Conservation (phyloP, 2,113 vertebrate genomes). For the Cyphomyrus discorhynchus region DNA sequence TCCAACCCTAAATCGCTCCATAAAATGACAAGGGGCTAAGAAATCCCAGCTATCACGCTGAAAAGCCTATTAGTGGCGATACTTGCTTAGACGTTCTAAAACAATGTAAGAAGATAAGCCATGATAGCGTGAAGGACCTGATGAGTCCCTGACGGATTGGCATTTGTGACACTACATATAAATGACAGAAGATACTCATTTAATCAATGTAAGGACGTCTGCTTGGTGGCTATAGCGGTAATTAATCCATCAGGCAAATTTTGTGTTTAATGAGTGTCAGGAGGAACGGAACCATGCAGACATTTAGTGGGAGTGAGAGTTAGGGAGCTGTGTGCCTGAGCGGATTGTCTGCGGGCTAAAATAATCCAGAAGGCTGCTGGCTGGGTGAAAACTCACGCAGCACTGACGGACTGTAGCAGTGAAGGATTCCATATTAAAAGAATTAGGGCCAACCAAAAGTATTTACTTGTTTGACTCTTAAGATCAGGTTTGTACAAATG, state of each 20-base stretch:
- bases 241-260: not conserved
- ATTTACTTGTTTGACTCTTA: not conserved
- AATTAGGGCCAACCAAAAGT: not conserved
- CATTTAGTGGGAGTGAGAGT: not conserved
- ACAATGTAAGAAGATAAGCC: not conserved
- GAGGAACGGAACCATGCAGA: not conserved
- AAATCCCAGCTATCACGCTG: not conserved
- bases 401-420: not conserved
- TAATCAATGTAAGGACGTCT: not conserved
- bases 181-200: not conserved
- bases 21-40: not conserved
- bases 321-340: not conserved
- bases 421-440: not conserved
- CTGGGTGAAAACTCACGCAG: not conserved
- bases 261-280: not conserved
- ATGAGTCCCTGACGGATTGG: not conserved
- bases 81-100: not conserved
- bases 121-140: not conserved
- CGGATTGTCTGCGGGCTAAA: not conserved
- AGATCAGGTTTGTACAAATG: not conserved
- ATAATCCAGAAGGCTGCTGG: not conserved
- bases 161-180: not conserved
- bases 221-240: not conserved
- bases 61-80: not conserved
- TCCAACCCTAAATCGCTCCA: not conserved